Evolutionary conservation across 2,888 invertebrate genomes (phyloP).

Genomic region (Petrolisthes cinctipes): DNA sequence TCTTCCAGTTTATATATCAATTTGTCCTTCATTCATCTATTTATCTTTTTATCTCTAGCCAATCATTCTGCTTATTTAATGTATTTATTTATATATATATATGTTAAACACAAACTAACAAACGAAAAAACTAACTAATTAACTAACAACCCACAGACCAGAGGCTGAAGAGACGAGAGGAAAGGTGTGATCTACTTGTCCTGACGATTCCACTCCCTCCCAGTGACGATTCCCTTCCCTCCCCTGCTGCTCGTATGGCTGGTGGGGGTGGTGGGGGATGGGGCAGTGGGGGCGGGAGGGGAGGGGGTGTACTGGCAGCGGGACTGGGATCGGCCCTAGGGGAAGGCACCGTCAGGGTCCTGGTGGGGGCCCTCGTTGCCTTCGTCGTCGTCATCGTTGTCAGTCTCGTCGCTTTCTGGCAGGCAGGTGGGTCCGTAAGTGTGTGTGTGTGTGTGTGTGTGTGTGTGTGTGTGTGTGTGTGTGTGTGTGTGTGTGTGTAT

Average conservation of each 20-base stretch:
- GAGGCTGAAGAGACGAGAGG: not conserved
- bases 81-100: not conserved
- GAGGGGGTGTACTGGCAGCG: not conserved
- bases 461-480: slow-evolving; percentile 18
- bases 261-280: not conserved
- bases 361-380: slow-evolving; percentile 39
- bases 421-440: slow-evolving; percentile 32
- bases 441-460: slow-evolving; percentile 17
- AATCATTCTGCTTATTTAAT: not conserved
- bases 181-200: not conserved
- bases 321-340: slow-evolving; percentile 11
- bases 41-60: not conserved
- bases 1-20: not conserved
- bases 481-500: slow-evolving; percentile 12
- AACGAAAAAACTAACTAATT: not conserved
- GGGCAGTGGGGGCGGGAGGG: not conserved
- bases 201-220: not conserved
- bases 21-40: not conserved
- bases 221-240: not conserved
- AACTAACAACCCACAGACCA: not conserved
- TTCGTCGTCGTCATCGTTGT: slow-evolving; percentile 47
- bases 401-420: slow-evolving; percentile 46
- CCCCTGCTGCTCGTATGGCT: not conserved
- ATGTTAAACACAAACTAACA: not conserved
- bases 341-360: slow-evolving; percentile 34